phyloP scores from a whole-genome alignment of 2,113 vertebrate species.

The Ictalurus furcatus region DNA sequence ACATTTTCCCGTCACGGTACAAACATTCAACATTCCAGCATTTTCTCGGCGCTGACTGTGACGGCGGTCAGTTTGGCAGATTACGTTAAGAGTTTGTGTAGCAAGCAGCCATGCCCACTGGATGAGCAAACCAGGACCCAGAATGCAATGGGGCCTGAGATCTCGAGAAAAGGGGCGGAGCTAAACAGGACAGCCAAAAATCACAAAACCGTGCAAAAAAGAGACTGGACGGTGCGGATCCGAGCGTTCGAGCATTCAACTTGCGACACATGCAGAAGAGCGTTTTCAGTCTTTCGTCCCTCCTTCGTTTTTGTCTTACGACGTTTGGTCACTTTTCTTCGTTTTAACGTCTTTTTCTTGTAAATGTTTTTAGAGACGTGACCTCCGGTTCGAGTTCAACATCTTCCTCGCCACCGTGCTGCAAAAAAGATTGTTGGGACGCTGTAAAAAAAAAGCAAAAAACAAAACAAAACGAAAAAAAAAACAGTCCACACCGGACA shows the following conservation, averaged over 20 bases:
- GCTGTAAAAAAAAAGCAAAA: slow-evolving; percentile 62
- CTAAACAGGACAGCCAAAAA: slow-evolving; percentile 47
- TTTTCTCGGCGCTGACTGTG: slow-evolving; percentile 24
- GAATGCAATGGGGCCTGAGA: slow-evolving; percentile 52
- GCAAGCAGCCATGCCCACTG: slow-evolving; percentile 55
- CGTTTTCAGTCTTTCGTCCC: slow-evolving; percentile 53
- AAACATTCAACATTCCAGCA: slow-evolving; percentile 52
- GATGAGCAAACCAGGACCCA: slow-evolving; percentile 50
- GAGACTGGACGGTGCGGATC: slow-evolving; percentile 60
- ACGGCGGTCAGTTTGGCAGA: slow-evolving; percentile 34
- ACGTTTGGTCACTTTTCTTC: slow-evolving; percentile 3
- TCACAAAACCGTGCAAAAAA: slow-evolving; percentile 50
- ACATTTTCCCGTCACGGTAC: slow-evolving; percentile 44
- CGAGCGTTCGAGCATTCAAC: slow-evolving; percentile 53
- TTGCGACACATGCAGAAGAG: slow-evolving; percentile 75
- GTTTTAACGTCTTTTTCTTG: background rate
- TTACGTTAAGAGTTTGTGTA: slow-evolving; percentile 20
- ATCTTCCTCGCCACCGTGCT: slow-evolving; percentile 39
- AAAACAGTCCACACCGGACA: slow-evolving; percentile 25
- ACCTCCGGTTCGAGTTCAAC: slow-evolving; percentile 28
- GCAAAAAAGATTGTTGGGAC: slow-evolving; percentile 75
- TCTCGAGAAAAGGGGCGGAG: slow-evolving; percentile 8
- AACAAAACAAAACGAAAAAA: too few species aligned
- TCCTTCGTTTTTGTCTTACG: background rate
- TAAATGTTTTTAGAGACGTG: slow-evolving; percentile 8